phyloP scores from a whole-genome alignment of 2,797 vertebrate species.

The Bryconaethiops microstoma region DNA sequence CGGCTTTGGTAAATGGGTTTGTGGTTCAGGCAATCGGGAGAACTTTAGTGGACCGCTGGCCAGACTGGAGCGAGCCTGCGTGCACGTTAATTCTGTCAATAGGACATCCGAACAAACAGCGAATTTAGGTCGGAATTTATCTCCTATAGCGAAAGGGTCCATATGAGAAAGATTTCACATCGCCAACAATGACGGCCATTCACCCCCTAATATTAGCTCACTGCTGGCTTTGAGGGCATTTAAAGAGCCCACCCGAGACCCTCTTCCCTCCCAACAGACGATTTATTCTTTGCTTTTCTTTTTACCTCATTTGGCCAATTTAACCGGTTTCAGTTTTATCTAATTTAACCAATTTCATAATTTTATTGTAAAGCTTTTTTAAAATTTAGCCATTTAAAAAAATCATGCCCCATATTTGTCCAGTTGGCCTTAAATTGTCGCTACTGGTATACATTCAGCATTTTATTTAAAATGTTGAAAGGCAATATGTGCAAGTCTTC shows the following conservation, averaged over 20 bases:
- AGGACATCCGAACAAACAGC: slow-evolving; percentile 14
- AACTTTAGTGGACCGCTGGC: slow-evolving; percentile 59
- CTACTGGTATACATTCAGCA: no score
- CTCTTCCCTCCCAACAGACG: no score
- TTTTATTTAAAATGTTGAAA: no score
- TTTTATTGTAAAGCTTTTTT: not conserved
- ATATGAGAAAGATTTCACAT: not conserved
- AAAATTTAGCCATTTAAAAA: no score
- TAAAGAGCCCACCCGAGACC: not conserved
- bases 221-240: not conserved
- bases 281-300: not conserved
- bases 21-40: slow-evolving; percentile 73
- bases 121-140: not conserved
- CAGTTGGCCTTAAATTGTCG: no score
- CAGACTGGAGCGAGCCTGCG: not conserved
- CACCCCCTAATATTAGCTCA: not conserved
- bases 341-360: not conserved
- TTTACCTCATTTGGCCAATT: not conserved
- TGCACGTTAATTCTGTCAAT: slow-evolving; percentile 42
- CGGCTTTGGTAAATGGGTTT: slow-evolving; percentile 64
- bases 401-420: no score
- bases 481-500: no score
- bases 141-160: not conserved
- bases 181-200: not conserved
- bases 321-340: no score